Base-by-base conservation (phyloP, 2,113 vertebrate species). In the Macroglossus sobrinus region DNA sequence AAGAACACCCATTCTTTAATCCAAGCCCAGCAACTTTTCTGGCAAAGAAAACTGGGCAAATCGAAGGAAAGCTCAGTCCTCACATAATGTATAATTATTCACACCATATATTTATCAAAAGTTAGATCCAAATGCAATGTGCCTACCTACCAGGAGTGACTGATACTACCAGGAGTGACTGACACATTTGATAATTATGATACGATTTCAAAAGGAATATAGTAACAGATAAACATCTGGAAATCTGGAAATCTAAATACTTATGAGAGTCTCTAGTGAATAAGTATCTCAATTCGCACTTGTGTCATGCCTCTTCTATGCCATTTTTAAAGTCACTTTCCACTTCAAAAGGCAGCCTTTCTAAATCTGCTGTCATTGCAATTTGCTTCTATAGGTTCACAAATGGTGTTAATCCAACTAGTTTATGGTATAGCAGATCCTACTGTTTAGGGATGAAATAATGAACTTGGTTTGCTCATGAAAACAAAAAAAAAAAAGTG, bases 221-320 rank as follows among this genome's bases (percentile, higher is more conserved):
- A 89, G 96, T 97, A 97, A 95, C 69, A 95, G 88, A 96, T 96
- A 97, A 98, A 98, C 97, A 97, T 97, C 93, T 97, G 96, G 94
- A 98, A 97, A 97, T 95, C 53, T 50, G 75, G 96, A 98, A 97
- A 97, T 97, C 84, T 84, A 96, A 91, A 93, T 92, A 98, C 45
- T 40, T 57, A 13, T 38, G 71, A 78, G 96, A 93, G 68, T 92
- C 24, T 95, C 93, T 84, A 43, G 91, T 74, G 90, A 97, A 66
- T 45, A 86, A 57, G 10, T 95, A 43, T 47, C 97, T 97, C 78
- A 55, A 45, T 97, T 98, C 35, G n/a, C 78, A 81, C 96, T 98
- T 98, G 89, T 95, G 76, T 97, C 96, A 97, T 59, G 89, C 43
- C 18, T 96, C 86, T 76, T 93, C 93, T 92, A 91, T n/a, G 40